Percentiles rank a stretch among this genome's conserved stretches.
phyloP scores from a whole-genome alignment of 2,113 vertebrate genomes.

The Mystacornis crossleyi region DNA sequence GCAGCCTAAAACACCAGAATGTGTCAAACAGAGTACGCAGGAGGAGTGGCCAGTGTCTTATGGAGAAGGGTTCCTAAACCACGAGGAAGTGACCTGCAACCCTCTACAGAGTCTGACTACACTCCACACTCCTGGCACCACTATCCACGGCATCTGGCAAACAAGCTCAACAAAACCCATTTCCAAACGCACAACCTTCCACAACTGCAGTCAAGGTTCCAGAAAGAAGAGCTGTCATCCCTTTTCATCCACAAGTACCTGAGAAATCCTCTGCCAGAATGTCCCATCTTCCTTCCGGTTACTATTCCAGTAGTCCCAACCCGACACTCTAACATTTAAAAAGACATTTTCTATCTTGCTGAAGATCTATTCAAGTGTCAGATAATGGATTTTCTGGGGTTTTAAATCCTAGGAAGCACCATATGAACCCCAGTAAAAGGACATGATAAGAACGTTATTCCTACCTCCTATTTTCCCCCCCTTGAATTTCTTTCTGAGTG shows the following conservation, averaged over 20 bases:
- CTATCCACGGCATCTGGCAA: neutral
- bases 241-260: neutral
- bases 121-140: neutral
- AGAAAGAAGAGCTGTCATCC: neutral
- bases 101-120: neutral
- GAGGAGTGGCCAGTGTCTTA: neutral
- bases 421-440: neutral
- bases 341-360: neutral
- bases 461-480: neutral
- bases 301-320: neutral
- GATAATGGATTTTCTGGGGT: neutral
- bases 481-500: neutral
- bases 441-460: neutral
- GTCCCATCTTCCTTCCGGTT: neutral
- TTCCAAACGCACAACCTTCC: neutral
- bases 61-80: neutral
- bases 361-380: neutral
- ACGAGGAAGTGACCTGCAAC: rapidly evolving
- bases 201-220: neutral
- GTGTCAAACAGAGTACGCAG: neutral
- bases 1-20: neutral
- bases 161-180: neutral
- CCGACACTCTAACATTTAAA: neutral
- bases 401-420: neutral
- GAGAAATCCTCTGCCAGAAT: neutral